Base-by-base conservation (phyloP, 2,888 invertebrate species). In the Aphodius granarius region DNA sequence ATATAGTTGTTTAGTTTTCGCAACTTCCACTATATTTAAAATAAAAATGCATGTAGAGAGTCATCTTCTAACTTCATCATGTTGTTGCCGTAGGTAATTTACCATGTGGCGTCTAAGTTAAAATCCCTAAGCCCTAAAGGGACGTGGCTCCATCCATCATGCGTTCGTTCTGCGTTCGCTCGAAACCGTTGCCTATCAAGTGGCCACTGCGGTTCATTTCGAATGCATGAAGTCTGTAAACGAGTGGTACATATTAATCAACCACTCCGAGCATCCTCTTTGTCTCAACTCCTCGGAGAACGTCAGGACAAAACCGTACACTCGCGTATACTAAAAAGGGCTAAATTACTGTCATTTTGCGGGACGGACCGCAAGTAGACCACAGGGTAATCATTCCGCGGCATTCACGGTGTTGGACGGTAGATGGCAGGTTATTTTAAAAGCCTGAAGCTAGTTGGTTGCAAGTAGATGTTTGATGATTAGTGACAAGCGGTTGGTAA, bases 211-310 rank as follows among this genome's bases (percentile, higher is more conserved):
- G 68, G 68, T 68, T n/a, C 68, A 68, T 68, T 68, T 20, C 68
- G 22, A 68, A 68, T 68, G 68, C 68, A 68, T 68, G 21, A 22
- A 68, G 68, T 9, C 20, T 22, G 68, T 68, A 68, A 68, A 22
- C 20, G 68, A 68, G 21, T 68, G 20, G 68, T 68, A 68, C 68
- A 68, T 68, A 68, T 68, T 68, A 68, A 68, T 68, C 68, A 68
- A 66, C n/a, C 66, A 66, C 18, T 19, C 68, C 68, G 20, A 5
- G 21, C 9, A 68, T 20, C 20, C 66, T 66, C 19, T 66, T 19
- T 68, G 68, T 68, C n/a, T 22, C 20, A n/a, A 68, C 19, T 68
- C 19, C 68, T n/a, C 20, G n/a, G 22, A 68, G 68, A 9, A 68
- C 43, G 43, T 43, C 43, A 43, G 43, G 43, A 43, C 43, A 43